These are phyloP conservation scores for Dendrocincla fuliginosa DNA, from an alignment of 2,797 vertebrate genomes.

Conservation along the genomic window DNA sequence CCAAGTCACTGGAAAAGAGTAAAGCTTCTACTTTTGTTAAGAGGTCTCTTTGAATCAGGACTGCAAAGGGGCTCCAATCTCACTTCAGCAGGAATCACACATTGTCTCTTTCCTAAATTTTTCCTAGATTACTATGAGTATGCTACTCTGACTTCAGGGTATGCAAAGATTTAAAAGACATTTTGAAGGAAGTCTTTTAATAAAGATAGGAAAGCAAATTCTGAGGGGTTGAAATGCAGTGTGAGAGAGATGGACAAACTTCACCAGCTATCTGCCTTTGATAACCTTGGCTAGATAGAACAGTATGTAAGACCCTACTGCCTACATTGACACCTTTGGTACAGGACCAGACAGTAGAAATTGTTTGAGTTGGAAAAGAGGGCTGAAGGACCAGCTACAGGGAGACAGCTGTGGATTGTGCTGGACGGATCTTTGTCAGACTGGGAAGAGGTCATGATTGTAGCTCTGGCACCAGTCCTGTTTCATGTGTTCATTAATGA, in stretches of 20 bases:
- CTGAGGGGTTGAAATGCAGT: not conserved
- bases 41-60: not conserved
- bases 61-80: not conserved
- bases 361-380: not conserved
- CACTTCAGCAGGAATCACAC: not conserved
- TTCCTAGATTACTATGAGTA: not conserved
- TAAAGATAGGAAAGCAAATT: not conserved
- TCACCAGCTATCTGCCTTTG: not conserved
- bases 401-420: not conserved
- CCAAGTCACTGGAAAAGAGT: not conserved
- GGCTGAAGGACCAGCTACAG: not conserved
- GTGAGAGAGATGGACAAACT: not conserved
- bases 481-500: not conserved
- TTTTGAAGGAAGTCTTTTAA: not conserved
- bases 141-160: not conserved
- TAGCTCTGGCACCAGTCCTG: rapidly evolving
- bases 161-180: not conserved
- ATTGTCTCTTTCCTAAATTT: not conserved
- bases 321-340: not conserved
- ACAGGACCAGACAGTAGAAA: not conserved
- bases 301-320: not conserved
- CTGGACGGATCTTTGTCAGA: not conserved
- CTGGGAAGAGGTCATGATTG: not conserved
- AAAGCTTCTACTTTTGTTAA: not conserved
- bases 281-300: not conserved